These are phyloP conservation scores for Ischnura elegans DNA, from an alignment of 2,888 invertebrate genomes.

Conservation along the genomic window DNA sequence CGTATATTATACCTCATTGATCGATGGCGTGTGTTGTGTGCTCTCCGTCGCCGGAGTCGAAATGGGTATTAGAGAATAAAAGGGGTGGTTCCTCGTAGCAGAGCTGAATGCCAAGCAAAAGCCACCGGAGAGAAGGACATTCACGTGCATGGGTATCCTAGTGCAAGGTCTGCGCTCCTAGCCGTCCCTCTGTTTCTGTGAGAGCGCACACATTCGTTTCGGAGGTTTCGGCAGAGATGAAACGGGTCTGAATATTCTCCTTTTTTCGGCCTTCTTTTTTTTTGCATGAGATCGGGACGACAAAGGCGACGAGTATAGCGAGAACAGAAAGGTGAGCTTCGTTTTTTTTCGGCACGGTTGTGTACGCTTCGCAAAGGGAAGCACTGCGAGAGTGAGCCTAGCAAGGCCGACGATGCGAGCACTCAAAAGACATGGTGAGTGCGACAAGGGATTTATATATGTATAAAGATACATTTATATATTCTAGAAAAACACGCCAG, in stretches of 20 bases:
- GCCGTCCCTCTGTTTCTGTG: too few relatives aligned
- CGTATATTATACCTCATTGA: background rate
- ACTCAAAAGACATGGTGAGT: background rate
- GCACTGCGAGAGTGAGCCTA: background rate
- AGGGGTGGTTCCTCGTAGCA: background rate
- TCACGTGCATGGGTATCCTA: background rate
- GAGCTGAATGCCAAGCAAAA: background rate
- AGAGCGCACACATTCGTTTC: background rate
- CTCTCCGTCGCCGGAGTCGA: background rate
- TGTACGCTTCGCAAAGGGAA: too few relatives aligned
- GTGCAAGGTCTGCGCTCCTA: background rate
- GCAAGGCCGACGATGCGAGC: conserved; percentile 7
- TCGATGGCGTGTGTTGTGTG: background rate
- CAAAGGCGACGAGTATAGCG: background rate
- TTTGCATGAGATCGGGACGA: background rate
- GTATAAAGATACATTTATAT: too few relatives aligned
- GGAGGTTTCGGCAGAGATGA: background rate
- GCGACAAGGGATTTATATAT: background rate
- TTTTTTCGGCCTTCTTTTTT: background rate
- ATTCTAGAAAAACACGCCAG: too few relatives aligned
- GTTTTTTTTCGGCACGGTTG: background rate
- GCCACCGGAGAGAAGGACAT: background rate
- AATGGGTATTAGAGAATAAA: too few relatives aligned
- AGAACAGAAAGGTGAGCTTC: background rate
- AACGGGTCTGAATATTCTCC: background rate